Evolutionary conservation across 1,140 invertebrate genomes (phyloP).

Genomic region (Adoxophyes honmai): DNA sequence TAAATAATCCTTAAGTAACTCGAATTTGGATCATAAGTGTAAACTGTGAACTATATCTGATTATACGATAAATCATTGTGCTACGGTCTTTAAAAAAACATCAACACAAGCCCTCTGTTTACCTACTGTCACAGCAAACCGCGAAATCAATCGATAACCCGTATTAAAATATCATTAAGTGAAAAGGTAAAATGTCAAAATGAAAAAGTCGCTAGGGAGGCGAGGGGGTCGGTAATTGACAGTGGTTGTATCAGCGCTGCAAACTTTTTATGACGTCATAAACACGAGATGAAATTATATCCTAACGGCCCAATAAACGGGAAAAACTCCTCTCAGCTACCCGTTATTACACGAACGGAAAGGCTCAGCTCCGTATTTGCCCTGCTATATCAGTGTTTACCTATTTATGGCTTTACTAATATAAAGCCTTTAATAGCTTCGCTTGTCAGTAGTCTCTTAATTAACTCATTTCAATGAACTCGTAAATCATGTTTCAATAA

Average conservation of each 20-base stretch:
- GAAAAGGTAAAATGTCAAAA: constrained; percentile 20
- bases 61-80: too few species aligned
- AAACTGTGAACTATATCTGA: too few species aligned
- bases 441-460: not conserved
- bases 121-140: not conserved
- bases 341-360: constrained; percentile 50
- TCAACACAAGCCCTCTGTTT: too few species aligned
- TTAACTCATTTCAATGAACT: not conserved
- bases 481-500: not conserved
- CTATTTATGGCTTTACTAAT: constrained; percentile 25
- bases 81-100: too few species aligned
- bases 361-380: constrained; percentile 45
- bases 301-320: constrained; percentile 66
- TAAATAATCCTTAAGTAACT: too few species aligned
- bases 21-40: too few species aligned
- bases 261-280: constrained; percentile 64
- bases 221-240: constrained; percentile 48
- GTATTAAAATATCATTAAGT: not conserved
- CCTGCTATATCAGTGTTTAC: constrained; percentile 40
- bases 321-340: constrained; percentile 58
- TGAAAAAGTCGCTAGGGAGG: constrained; percentile 25
- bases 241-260: constrained; percentile 60
- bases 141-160: not conserved
- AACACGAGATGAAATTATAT: constrained; percentile 72
- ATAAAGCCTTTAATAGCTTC: not conserved